Evolutionary conservation across 2,888 invertebrate species (phyloP), one percentile per base, ranked within the genome.

Genomic region (Pharmacophagus antenor): DNA sequence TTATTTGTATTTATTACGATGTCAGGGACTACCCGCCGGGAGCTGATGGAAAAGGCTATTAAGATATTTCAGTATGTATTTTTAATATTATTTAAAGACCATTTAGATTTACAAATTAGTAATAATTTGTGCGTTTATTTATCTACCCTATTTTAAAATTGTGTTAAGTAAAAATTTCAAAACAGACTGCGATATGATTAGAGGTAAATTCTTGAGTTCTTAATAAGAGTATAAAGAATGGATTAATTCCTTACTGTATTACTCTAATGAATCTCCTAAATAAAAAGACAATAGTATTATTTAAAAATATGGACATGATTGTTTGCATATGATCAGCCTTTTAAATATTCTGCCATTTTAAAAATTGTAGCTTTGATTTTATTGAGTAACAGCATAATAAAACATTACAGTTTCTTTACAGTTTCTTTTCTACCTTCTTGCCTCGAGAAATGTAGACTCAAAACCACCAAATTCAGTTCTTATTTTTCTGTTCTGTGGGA

Each of bases 41-140:
- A 47, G 20, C 54, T 59, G 54, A 15, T 59, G n/a, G 54, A 55
- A 22, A 27, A 54, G 18, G 59, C 31, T 22, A 23, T 50, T 18
- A 49, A 42, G 54, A 50, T 59, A 55, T 59, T 59, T 55, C 54
- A 59, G 59, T 59, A 59, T 17, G 59, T 55, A 50, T 54, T 22
- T 17, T 8, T 44, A 18, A 18, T 44, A 27, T 48, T 56, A 56
- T 48, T 48, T 41, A 22, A 56, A 58, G 0, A 41, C 2, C n/a
- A 18, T 1, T 4, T 1, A 15, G 18, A 5, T 17, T 21, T 44
- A 25, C 18, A 23, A 46, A 23, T 53, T 42, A 0, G 12, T 27
- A 8, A 55, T 31, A 31, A 31, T 22, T 47, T 20, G 20, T 46
- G 12, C 41, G 21, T 42, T 22, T 46, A 20, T 41, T 23, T 23